phyloP scores from a whole-genome alignment of 1,140 invertebrate species.

The Leptinotarsa defecta region DNA sequence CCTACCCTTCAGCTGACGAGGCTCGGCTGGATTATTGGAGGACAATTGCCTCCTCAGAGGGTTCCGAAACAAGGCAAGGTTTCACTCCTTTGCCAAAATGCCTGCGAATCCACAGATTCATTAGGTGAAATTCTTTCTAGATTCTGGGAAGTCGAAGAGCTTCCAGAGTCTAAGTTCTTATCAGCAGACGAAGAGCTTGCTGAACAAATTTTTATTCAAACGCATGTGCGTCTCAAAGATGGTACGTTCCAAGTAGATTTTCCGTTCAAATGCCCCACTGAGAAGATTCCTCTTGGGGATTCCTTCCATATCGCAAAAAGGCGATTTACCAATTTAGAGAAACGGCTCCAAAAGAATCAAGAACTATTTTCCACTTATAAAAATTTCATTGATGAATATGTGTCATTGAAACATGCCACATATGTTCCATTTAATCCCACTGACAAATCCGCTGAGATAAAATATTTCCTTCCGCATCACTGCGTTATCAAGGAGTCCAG shows the following conservation, averaged over 20 bases:
- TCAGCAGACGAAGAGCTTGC: constrained; percentile 15
- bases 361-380: not conserved
- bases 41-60: constrained; percentile 10
- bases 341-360: not conserved
- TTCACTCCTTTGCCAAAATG: constrained; percentile 1
- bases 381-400: constrained; percentile 16
- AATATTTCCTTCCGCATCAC: constrained; percentile 51
- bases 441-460: not conserved
- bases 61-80: not conserved
- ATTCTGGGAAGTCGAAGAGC: constrained; percentile 28
- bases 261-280: constrained; percentile 14
- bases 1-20: constrained; percentile 16
- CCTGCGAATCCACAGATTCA: not conserved
- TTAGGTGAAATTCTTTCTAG: constrained; percentile 14
- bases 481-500: constrained; percentile 43
- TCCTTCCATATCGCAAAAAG: not conserved
- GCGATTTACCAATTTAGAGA: not conserved
- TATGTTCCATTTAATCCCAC: not conserved
- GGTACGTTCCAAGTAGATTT: constrained; percentile 27
- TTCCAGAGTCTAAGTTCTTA: constrained; percentile 5
- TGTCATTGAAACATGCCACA: constrained; percentile 4
- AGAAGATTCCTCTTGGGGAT: not conserved
- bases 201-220: constrained; percentile 20
- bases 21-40: constrained; percentile 28
- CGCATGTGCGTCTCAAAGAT: constrained; percentile 4